phyloP scores from a whole-genome alignment of 2,888 invertebrate genomes.

The Orthosia gracilis region DNA sequence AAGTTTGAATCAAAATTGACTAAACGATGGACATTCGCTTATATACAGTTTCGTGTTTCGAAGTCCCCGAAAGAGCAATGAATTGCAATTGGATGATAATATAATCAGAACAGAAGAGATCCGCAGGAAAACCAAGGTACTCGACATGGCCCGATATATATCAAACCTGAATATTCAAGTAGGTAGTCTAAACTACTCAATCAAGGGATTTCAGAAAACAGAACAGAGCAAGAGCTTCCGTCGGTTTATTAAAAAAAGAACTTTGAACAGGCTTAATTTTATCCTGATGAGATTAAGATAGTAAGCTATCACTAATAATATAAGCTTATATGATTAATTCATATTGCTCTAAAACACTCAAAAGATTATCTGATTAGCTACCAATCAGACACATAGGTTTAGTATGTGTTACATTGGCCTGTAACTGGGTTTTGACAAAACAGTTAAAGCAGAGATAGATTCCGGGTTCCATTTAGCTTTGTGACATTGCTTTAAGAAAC shows the following conservation, averaged over 20 bases:
- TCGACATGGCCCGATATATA: background rate
- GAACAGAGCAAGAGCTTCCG: background rate
- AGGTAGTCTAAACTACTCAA: too few species aligned
- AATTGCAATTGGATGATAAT: too few species aligned
- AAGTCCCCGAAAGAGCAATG: too few species aligned
- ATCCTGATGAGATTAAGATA: conserved; percentile 14
- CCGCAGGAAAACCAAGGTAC: background rate
- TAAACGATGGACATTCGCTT: background rate
- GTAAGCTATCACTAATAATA: conserved; percentile 1
- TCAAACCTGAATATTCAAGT: too few species aligned
- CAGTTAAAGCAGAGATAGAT: background rate
- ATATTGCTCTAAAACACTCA: conserved; percentile 17
- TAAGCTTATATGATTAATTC: conserved; percentile 27
- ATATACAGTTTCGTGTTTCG: too few species aligned
- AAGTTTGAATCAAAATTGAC: background rate
- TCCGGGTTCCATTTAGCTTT: background rate
- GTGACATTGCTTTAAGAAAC: background rate
- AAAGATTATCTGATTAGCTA: conserved; percentile 17
- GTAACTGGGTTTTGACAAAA: background rate
- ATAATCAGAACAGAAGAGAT: background rate
- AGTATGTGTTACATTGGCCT: background rate
- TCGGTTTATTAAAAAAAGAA: background rate
- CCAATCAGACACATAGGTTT: conserved; percentile 2
- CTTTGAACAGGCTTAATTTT: background rate
- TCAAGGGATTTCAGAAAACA: background rate